Conservation (phyloP, 1,140 invertebrate genomes). For the Halictus rubicundus region DNA sequence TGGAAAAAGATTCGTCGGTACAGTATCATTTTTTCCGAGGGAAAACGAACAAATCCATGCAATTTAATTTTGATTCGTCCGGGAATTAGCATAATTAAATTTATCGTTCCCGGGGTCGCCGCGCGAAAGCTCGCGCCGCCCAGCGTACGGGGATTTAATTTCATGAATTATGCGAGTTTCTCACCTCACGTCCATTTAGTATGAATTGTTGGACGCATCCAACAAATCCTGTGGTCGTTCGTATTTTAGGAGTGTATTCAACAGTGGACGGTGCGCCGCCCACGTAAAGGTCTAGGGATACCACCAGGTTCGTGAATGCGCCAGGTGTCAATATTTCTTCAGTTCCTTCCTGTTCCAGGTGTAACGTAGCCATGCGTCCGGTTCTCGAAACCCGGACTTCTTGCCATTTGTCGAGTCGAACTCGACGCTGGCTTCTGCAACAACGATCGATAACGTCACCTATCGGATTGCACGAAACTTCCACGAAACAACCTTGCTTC, state of each 20-base stretch:
- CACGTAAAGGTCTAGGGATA: slow-evolving; percentile 93
- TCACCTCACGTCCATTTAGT: slow-evolving; percentile 77
- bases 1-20: no score
- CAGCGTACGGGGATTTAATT: neutral
- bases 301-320: slow-evolving; percentile 90
- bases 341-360: no score
- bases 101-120: no score
- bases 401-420: slow-evolving; percentile 92
- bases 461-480: neutral
- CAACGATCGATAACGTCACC: neutral
- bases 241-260: slow-evolving; percentile 88
- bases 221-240: slow-evolving; percentile 87
- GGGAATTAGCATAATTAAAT: no score
- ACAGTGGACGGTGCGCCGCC: slow-evolving; percentile 92
- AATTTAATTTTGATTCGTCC: no score
- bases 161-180: neutral
- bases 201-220: slow-evolving; percentile 94
- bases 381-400: slow-evolving; percentile 91
- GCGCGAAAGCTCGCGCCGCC: no score
- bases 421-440: slow-evolving; percentile 85
- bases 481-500: neutral
- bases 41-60: no score
- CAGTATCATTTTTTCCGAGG: no score
- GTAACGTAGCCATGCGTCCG: slow-evolving; percentile 81
- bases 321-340: no score